Evolutionary conservation across 2,797 vertebrate genomes (phyloP), one percentile per base, ranked within the genome.

Genomic region (Clarias laeviceps): DNA sequence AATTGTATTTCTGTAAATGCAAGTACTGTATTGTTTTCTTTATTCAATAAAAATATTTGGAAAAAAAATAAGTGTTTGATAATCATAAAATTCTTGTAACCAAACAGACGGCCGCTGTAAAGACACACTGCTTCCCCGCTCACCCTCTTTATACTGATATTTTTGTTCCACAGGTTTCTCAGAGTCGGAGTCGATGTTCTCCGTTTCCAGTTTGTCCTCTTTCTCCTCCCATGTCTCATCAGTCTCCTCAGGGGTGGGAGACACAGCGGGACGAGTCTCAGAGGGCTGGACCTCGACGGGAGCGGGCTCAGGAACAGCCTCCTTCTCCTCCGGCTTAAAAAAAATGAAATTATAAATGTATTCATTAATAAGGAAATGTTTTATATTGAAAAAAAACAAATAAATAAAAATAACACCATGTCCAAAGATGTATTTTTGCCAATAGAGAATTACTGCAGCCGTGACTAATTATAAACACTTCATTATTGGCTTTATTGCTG

Each of bases 211-310:
- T 91, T 99, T 99, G 91, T 99, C 98, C 87, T 99, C 98, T 86
- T 98, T 98, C 77, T 99, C 97, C 85, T 99, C 98, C 98, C 97
- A 99, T 0, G 97, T 97, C 93, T 99, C 98, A 9, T 99, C 97
- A 0, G 89, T 88, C 65, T 96, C 96, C 87, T 98, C 97, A 29
- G 94, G 89, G 0, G 95, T 89, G 27, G 90, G 90, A 17, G 92
- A 88, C 64, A 82, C 82, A 74, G 73, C 11, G 6, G 88, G 86
- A 86, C 85, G 84, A 82, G 92, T 86, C 0, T 94, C 93, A 70
- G 93, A 93, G 1, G 91, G 91, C 86, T 96, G 96, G 0, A 92
- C 92, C 88, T 94, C 93, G 88, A 87, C 85, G 0, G 68, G 82
- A 0, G 91, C 93, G 64, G 96, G 94, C 84, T 97, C 94, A 76